A percentile compares a stretch with the other conserved stretches of the same genome.
Evolutionary conservation across 2,113 vertebrate species (phyloP).

Genomic region (Psittacula cyanocephala): DNA sequence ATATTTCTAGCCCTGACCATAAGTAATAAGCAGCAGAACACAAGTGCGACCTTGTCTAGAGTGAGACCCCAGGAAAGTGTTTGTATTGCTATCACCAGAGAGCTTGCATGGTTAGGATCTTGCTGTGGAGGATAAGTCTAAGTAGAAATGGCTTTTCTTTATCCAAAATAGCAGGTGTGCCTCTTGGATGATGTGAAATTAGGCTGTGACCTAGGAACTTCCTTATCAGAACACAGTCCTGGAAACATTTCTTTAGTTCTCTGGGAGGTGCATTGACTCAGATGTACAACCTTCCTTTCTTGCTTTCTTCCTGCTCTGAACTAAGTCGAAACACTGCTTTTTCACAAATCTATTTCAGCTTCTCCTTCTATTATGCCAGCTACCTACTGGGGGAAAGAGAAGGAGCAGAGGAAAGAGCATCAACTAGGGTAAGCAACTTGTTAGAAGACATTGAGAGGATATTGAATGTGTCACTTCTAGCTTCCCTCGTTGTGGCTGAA

Average conservation of each 20-base stretch:
- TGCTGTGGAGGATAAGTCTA: rapidly evolving
- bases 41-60: neutral
- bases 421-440: neutral
- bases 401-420: neutral
- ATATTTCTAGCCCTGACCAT: neutral
- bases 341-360: neutral
- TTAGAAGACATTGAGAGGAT: neutral
- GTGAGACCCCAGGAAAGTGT: neutral
- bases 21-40: neutral
- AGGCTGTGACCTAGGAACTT: neutral
- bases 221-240: neutral
- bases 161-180: neutral
- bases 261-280: neutral
- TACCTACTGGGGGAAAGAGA: neutral
- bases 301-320: neutral
- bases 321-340: neutral
- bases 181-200: neutral
- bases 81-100: neutral
- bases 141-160: neutral
- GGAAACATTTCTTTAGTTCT: neutral
- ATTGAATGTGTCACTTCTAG: neutral
- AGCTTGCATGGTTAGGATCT: neutral
- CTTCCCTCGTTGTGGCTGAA: neutral
- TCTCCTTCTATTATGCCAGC: neutral
- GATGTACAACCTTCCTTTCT: neutral